Base-by-base conservation (phyloP, 2,888 invertebrate species). In the Thecophora atra region DNA sequence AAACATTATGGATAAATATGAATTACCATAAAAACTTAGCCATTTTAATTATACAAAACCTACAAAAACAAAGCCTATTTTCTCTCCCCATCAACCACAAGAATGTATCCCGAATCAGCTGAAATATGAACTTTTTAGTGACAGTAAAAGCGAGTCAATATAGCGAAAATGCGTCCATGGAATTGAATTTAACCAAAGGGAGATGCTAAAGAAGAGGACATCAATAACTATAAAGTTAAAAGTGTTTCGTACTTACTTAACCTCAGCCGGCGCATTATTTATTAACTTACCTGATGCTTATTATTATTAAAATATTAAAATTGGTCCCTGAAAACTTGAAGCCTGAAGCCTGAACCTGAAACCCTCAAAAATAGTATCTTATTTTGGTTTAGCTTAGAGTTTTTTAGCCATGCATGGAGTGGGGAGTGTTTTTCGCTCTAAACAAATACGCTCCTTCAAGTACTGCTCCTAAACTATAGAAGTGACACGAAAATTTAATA, bases 221-320 rank as follows among this genome's bases (percentile, higher is more conserved):
- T 24, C 60, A n/a, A 51, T 64, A 30, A 37, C 21, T 24, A 67
- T 60, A 65, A 42, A 63, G 47, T 28, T 54, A n/a, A 60, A 26
- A 69, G 44, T 60, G 26, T 44, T 58, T 37, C 37, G 37, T 37
- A 37, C 37, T 37, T 11, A 37, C 69, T 60, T 44, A 28, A 42
- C 56, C 24, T 52, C 52, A 52, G 66, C 17, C 72, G 78, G 75
- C 81, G 11, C 37, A n/a, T n/a, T n/a, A 82, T 82, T 83, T 82
- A 82, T 78, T 83, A 82, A 83, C 83, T 82, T 81, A 83, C 83
- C 82, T 82, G 81, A 82, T 81, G 83, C 83, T 83, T 81, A 83
- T 83, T 81, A 83, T 82, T 83, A 82, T 82, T 77, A 79, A 82
- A 82, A 83, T 82, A 83, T 83, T 83, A 78, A 82, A 83, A 83